Conservation (phyloP, 2,113 vertebrate genomes). For the Ivindomyrus marchei region DNA sequence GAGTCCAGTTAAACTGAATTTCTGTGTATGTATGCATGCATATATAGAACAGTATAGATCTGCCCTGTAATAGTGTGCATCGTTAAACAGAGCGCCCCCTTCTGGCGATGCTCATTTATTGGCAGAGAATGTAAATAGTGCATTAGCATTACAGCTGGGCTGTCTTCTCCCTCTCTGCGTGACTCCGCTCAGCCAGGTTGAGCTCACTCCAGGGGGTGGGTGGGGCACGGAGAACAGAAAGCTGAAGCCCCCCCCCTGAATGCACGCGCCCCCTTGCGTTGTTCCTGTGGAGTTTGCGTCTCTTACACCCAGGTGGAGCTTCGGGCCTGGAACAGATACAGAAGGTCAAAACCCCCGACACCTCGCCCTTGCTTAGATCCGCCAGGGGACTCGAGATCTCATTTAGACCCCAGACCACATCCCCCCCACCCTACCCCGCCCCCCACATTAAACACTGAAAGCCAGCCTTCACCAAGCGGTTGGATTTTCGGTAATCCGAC, state of each 20-base stretch:
- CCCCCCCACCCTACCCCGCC: not conserved
- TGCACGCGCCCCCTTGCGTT: not conserved
- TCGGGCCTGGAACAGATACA: not conserved
- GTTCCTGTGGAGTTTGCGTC: not conserved
- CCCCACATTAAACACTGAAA: not conserved
- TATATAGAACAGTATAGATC: not conserved
- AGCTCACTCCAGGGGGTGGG: not conserved
- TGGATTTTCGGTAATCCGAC: not conserved
- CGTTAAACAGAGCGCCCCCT: not conserved
- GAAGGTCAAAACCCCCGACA: not conserved
- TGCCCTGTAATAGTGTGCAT: not conserved
- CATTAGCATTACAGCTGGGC: not conserved
- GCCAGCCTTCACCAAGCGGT: not conserved
- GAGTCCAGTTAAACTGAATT: not conserved
- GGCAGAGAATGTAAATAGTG: not conserved
- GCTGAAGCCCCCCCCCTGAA: too few relatives aligned
- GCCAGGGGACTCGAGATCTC: not conserved
- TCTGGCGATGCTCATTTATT: not conserved
- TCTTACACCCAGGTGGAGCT: not conserved
- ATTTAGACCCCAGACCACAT: not conserved
- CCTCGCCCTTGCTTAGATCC: not conserved
- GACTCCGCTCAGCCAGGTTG: not conserved
- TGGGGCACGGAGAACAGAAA: not conserved
- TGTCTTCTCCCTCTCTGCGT: not conserved
- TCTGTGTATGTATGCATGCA: not conserved